A percentile compares a stretch with the other conserved stretches of the same genome.
phyloP scores from a whole-genome alignment of 1,140 invertebrate species.

The Halesus radiatus region DNA sequence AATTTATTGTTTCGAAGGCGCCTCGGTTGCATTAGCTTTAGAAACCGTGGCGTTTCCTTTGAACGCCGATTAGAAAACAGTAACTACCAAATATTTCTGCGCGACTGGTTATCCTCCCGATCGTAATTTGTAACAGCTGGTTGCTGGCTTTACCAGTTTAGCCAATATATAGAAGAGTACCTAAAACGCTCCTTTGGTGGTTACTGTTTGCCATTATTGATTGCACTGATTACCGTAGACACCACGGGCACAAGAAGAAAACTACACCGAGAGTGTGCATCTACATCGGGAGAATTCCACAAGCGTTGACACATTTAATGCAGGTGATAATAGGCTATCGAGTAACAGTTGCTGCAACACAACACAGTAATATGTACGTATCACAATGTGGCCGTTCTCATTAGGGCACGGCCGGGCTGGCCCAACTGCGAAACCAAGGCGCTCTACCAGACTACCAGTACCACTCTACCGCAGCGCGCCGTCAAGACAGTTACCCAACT shows the following conservation, averaged over 20 bases:
- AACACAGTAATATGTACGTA: background rate
- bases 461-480: slow-evolving; percentile 10
- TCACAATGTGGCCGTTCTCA: slow-evolving; percentile 26
- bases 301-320: background rate
- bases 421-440: slow-evolving; percentile 60
- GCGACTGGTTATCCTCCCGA: slow-evolving; percentile 48
- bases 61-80: slow-evolving; percentile 48
- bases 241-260: no score
- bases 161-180: background rate
- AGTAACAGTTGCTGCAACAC: slow-evolving; percentile 26
- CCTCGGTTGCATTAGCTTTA: slow-evolving; percentile 47
- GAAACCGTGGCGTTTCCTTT: slow-evolving; percentile 49
- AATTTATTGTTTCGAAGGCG: slow-evolving; percentile 54
- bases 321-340: background rate
- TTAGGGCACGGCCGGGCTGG: slow-evolving; percentile 30
- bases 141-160: background rate
- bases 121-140: slow-evolving; percentile 38
- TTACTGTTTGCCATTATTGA: background rate
- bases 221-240: no score
- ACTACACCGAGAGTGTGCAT: background rate
- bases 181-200: background rate
- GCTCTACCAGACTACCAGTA: slow-evolving; percentile 54
- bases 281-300: slow-evolving; percentile 9
- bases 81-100: slow-evolving; percentile 30
- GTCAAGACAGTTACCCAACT: slow-evolving; percentile 15